phyloP scores from a whole-genome alignment of 2,888 invertebrate species.

The Eulithis testata region DNA sequence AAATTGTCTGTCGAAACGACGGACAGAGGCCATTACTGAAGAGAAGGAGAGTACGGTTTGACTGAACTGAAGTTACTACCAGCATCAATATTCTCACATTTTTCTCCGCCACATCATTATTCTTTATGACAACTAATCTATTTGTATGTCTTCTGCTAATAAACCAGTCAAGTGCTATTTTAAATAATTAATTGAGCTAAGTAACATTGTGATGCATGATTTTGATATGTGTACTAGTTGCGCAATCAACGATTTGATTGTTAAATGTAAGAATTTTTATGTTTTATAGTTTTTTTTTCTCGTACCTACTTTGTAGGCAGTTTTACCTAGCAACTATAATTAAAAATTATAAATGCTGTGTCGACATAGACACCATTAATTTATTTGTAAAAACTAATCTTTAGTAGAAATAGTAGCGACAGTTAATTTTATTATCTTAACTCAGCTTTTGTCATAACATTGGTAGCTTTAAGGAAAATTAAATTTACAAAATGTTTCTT shows the following conservation, averaged over 20 bases:
- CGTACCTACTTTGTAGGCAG: too few species aligned
- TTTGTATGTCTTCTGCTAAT: conserved; percentile 10
- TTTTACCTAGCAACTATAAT: too few species aligned
- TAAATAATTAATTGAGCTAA: conserved; percentile 27
- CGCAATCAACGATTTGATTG: too few species aligned
- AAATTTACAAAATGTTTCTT: conserved; percentile 34
- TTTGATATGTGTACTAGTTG: too few species aligned
- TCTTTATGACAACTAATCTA: conserved; percentile 21
- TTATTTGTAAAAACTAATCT: conserved; percentile 10
- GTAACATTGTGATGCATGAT: conserved; percentile 17
- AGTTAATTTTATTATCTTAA: conserved; percentile 22
- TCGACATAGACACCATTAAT: conserved; percentile 15
- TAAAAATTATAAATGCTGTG: conserved; percentile 11
- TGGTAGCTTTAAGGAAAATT: conserved; percentile 32
- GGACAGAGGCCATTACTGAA: too few species aligned
- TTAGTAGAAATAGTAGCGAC: conserved; percentile 1
- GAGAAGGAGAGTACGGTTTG: conserved; percentile 8
- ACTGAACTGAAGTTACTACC: conserved; percentile 32
- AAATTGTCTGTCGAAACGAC: too few species aligned
- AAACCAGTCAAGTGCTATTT: conserved; percentile 16
- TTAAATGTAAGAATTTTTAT: neutral
- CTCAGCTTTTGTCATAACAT: conserved; percentile 24
- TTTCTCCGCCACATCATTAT: neutral
- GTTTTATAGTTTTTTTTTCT: too few species aligned
- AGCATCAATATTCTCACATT: conserved; percentile 7